Conservation (phyloP, 1,140 invertebrate genomes). For the Hetaerina americana region DNA sequence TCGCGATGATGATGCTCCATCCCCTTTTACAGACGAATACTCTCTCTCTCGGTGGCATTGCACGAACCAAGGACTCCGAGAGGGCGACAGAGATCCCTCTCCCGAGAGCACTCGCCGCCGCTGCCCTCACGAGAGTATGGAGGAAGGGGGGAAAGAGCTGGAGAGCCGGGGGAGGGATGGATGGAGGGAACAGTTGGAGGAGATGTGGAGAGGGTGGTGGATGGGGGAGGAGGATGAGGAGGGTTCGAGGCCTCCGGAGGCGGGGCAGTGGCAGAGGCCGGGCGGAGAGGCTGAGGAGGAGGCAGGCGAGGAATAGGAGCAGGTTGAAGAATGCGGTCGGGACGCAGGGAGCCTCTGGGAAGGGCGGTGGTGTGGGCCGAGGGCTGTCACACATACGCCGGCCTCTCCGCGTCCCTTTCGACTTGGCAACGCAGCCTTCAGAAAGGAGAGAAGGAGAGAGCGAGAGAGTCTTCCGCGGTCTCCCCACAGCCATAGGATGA, state of each 20-base stretch:
- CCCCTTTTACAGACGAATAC: too few species aligned
- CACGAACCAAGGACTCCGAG: too few species aligned
- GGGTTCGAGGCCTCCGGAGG: not conserved
- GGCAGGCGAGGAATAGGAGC: not conserved
- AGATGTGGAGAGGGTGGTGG: not conserved
- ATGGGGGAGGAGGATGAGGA: not conserved
- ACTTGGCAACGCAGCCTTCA: too few species aligned
- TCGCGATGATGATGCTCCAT: too few species aligned
- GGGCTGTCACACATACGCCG: not conserved
- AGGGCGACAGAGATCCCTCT: too few species aligned
- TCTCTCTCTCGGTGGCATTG: too few species aligned
- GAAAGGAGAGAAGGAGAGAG: too few species aligned
- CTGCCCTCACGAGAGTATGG: not conserved
- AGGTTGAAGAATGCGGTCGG: not conserved
- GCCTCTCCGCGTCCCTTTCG: too few species aligned
- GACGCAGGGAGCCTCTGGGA: not conserved
- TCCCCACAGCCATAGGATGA: too few species aligned
- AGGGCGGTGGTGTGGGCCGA: not conserved
- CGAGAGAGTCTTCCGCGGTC: too few species aligned
- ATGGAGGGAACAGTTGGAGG: not conserved
- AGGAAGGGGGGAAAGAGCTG: not conserved
- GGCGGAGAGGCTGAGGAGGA: not conserved
- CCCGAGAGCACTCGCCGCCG: too few species aligned
- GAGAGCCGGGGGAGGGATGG: not conserved
- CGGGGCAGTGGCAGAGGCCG: not conserved